Evolutionary conservation across 2,888 invertebrate species (phyloP), one percentile per base, ranked within the genome.

Genomic region (Psylliodes chrysocephalus): DNA sequence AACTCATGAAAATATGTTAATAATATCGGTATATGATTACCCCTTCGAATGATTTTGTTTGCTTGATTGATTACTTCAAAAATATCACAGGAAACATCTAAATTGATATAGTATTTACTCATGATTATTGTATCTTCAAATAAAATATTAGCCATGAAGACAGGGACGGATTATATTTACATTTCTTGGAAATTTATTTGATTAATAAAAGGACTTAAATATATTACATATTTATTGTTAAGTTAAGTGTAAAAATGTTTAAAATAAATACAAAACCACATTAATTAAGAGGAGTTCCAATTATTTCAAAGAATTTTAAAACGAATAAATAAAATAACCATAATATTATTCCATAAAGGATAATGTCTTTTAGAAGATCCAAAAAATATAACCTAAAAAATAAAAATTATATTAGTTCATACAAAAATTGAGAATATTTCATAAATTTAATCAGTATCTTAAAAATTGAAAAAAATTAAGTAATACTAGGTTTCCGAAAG

Each of bases 371-470:
- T 1, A 76, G 10, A 17, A 79, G 47, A 63, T 84, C 80, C 64
- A 83, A 67, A 71, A 79, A 81, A 67, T 82, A 83, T 25, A 82
- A 71, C 67, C 83, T 82, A 70, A 60, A 78, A 78, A 55, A 66
- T 33, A 6, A 8, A 8, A 8, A 33, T 33, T 33, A 33, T 5
- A 33, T 33, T 8, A 5, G 10, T 10, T 10, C 33, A 2, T 2
- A 25, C 25, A 25, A 25, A 5, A 25, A 25, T 25, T 25, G 25
- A 3, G 7, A 25, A 5, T 25, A 7, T 25, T 5, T 7, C 3
- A 25, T 7, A 25, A 25, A 7, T 5, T 25, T 25, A 5, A 10
- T 33, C 5, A 2, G 6, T 3, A 10, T 10, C 4, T 10, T 2
- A 33, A 5, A 33, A 33, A 6, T 8, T 8, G 10, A 10, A 33